phyloP scores from a whole-genome alignment of 2,113 vertebrate genomes.

The Myotis yumanensis region DNA sequence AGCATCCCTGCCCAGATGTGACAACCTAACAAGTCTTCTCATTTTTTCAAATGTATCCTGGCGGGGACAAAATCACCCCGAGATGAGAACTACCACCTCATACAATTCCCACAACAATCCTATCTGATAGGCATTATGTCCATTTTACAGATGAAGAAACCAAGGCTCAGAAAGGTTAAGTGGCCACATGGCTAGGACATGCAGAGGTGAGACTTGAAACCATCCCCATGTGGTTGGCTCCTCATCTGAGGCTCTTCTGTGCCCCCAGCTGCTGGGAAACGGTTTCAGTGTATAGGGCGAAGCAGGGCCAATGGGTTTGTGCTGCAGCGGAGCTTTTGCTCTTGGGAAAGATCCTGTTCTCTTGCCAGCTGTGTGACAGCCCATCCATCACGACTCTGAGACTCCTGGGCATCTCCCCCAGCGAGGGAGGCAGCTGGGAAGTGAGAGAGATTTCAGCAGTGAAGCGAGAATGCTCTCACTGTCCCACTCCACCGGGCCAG shows the following conservation, averaged over 20 bases:
- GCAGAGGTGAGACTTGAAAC: background rate
- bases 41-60: background rate
- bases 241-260: background rate
- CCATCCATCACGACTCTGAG: slow-evolving; percentile 21
- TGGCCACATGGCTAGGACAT: background rate
- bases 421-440: background rate
- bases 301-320: background rate
- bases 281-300: accelerated
- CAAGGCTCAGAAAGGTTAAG: background rate
- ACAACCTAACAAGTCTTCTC: background rate
- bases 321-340: background rate
- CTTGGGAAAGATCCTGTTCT: slow-evolving; percentile 2
- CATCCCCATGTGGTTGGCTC: accelerated
- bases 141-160: background rate
- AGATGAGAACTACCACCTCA: background rate
- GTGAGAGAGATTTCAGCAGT: background rate
- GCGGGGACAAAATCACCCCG: background rate
- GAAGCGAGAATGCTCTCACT: background rate
- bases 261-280: background rate
- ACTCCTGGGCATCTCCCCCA: background rate
- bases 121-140: background rate
- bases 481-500: background rate
- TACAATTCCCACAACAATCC: background rate
- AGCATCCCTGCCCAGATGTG: accelerated
- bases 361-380: slow-evolving; percentile 31